Evolutionary conservation across 2,888 invertebrate species (phyloP), one percentile per base, ranked within the genome.

Genomic region (Coelopa pilipes): DNA sequence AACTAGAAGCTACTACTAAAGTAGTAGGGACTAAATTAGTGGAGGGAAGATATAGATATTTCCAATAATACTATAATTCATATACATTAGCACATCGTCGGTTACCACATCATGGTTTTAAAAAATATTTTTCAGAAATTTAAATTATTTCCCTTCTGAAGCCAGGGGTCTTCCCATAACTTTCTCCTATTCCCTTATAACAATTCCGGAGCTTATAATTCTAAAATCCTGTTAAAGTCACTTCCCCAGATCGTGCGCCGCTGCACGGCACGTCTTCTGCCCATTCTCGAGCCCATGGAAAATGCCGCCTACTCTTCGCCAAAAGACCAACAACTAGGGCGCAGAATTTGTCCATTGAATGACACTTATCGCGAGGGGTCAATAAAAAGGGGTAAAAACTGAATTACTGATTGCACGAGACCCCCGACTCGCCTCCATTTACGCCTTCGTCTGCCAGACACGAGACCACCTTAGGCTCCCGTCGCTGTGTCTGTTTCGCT

Each of bases 301-400:
- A 59, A 59, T 21, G 19, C 7, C 21, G 21, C 19, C 24, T 59
- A 21, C 24, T 62, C 3, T 10, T n/a, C 11, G 13, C 13, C 15
- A 24, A 24, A 66, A 19, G 13, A 49, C 15, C 21, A 7, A 50
- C 21, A 66, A 50, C 66, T 49, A 49, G 67, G 34, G 13, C 67
- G 13, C 67, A 55, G 47, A 67, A 46, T 46, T 12, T 24, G 17
- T 12, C 15, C 62, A 12, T 62, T 34, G 45, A 53, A 55, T 67
- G 67, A 67, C 67, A 76, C 73, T 73, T 74, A 77, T 75, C 74
- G 55, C 63, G 75, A 73, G 65, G 79, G 83, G 80, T 83, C 83
- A 84, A 84, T 82, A 84, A 84, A 83, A 82, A 81, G 77, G 80
- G 79, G 68, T 81, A 80, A 82, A 79, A 83, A 82, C 80, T 83